Conservation (phyloP, 2,888 invertebrate species). For the Lochmaea capreae region DNA sequence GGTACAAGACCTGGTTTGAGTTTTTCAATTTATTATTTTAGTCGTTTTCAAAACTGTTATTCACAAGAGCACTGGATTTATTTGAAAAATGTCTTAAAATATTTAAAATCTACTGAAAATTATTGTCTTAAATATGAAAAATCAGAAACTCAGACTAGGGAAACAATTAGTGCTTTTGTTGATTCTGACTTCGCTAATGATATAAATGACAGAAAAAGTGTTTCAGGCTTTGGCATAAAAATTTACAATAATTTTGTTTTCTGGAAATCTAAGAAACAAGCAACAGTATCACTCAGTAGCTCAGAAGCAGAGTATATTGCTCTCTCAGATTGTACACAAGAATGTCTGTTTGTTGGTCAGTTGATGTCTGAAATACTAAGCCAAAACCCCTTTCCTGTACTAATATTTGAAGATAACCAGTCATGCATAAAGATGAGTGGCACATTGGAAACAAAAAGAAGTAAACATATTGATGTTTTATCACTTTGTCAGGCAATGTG, state of each 20-base stretch:
- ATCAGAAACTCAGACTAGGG: neutral
- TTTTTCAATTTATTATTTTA: too few species aligned
- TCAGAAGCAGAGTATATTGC: slow-evolving; percentile 46
- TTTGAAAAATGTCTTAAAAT: neutral
- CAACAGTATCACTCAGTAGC: slow-evolving; percentile 42
- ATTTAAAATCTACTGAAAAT: slow-evolving; percentile 9
- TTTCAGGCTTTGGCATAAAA: slow-evolving; percentile 40
- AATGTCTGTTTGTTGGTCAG: too few species aligned
- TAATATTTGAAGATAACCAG: slow-evolving; percentile 10
- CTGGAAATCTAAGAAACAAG: slow-evolving; percentile 46
- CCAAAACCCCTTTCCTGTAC: too few species aligned
- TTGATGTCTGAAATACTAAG: too few species aligned
- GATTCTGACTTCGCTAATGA: slow-evolving; percentile 47
- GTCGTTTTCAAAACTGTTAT: neutral
- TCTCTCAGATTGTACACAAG: too few species aligned
- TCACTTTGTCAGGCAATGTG: neutral
- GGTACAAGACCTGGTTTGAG: too few species aligned
- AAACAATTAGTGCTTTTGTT: slow-evolving; percentile 26
- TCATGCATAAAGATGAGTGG: slow-evolving; percentile 6
- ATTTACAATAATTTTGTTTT: slow-evolving; percentile 41
- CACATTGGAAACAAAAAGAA: slow-evolving; percentile 13
- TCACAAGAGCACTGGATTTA: neutral
- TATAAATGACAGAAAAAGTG: slow-evolving; percentile 41
- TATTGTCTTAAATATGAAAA: slow-evolving; percentile 12
- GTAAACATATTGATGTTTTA: neutral